Evolutionary conservation across 2,797 vertebrate genomes (phyloP), one percentile per base, ranked within the genome.

Genomic region (Fringilla coelebs): DNA sequence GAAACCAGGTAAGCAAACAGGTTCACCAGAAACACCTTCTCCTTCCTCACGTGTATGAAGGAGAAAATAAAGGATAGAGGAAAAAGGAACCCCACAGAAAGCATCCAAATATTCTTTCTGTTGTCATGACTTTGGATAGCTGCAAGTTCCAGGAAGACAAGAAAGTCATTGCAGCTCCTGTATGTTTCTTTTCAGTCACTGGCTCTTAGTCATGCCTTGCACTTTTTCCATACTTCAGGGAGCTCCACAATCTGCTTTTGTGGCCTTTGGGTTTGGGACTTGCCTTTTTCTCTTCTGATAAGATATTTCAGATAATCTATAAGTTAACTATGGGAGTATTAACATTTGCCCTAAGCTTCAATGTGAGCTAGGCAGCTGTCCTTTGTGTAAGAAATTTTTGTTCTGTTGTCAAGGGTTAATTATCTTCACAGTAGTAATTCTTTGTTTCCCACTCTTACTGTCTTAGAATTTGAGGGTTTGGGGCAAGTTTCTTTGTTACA

Each of bases 371-470:
- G 55, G 49, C 51, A 89, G 57, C 7, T 80, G 57, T 41, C 34
- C 17, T 83, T 71, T 45, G 52, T 5, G 3, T 41, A 61, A 71
- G 38, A 76, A 58, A 49, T 29, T 61, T 71, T 43, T 74, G 24
- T 43, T 83, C 83, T 89, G 28, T 31, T 81, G n/a, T 77, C 61
- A 79, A 90, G 71, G 25, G 46, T 91, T 91, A 94, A 91, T 84
- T 65, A 78, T 32, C 28, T 94, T 75, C 79, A 73, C 46, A 38
- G 48, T 19, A 75, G 49, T 38, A 74, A 18, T 78, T 45, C 31
- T 94, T 81, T 81, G 38, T 81, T 63, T 66, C 32, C 36, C 36
- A 60, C 7, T 70, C 51, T 72, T 26, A 49, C n/a, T 38, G 40
- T 51, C 46, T 55, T 85, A 24, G 55, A 89, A 46, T 86, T 25